phyloP scores from a whole-genome alignment of 2,797 vertebrate genomes.

The Lacerta agilis region DNA sequence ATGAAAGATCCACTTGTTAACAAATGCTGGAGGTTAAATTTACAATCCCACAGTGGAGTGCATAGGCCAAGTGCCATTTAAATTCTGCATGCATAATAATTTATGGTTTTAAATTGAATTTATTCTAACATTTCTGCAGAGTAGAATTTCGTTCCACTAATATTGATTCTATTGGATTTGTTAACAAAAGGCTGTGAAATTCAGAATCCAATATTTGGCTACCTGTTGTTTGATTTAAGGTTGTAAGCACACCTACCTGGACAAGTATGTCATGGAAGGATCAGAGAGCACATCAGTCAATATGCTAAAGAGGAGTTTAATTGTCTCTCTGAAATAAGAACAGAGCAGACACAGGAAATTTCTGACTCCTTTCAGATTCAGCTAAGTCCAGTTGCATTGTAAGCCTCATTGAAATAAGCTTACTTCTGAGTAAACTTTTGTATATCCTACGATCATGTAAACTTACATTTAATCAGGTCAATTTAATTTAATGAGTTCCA shows the following conservation, averaged over 20 bases:
- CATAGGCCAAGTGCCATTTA: background rate
- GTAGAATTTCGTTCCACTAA: background rate
- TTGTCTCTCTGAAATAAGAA: background rate
- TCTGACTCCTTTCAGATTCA: background rate
- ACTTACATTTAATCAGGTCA: too few relatives aligned
- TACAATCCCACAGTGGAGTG: background rate
- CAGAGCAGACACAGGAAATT: background rate
- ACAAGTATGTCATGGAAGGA: background rate
- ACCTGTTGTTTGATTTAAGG: background rate
- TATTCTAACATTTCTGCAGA: background rate
- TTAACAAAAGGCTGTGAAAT: background rate
- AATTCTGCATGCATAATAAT: background rate
- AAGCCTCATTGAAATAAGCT: background rate
- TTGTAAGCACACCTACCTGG: background rate
- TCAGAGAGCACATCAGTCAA: background rate
- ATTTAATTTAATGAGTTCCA: too few relatives aligned
- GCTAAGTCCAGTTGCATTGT: background rate
- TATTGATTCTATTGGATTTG: background rate
- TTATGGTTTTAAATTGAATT: background rate
- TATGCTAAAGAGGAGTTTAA: background rate
- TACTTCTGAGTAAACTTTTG: background rate
- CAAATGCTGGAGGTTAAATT: background rate
- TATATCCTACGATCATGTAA: too few relatives aligned
- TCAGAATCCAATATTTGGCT: background rate
- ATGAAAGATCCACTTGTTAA: background rate